These are phyloP conservation scores for Apodemus speciosus DNA, from an alignment of 2,113 vertebrate species.

Conservation along the genomic window DNA sequence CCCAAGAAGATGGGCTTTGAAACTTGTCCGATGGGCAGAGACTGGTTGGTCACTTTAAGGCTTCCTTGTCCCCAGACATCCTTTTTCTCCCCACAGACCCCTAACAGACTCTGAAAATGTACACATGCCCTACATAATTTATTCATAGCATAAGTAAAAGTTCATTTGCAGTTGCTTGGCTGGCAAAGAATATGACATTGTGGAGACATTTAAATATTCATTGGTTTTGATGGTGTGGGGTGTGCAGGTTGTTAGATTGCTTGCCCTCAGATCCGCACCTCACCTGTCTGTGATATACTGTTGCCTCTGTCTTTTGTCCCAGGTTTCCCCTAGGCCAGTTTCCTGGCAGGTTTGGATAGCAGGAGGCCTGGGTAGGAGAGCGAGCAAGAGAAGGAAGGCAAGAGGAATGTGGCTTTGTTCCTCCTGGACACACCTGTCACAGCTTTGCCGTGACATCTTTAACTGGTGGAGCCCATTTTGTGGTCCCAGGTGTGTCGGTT, in stretches of 20 bases:
- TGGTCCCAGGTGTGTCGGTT: fast-evolving
- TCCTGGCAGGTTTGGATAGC: not conserved
- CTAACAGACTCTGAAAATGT: constrained; percentile 43
- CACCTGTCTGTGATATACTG: too few relatives aligned
- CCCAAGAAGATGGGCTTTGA: not conserved
- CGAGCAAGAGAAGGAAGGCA: not conserved
- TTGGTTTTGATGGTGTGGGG: constrained; percentile 39
- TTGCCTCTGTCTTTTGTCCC: not conserved
- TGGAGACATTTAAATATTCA: constrained; percentile 71
- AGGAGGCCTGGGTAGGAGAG: not conserved
- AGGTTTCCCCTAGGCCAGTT: too few relatives aligned
- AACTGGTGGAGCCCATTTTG: not conserved
- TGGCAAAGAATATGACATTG: constrained; percentile 72
- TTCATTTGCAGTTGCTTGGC: constrained; percentile 65
- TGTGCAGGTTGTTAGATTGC: not conserved
- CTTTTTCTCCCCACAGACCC: too few relatives aligned
- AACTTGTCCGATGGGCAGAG: not conserved
- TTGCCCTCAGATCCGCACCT: not conserved
- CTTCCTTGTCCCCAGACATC: not conserved
- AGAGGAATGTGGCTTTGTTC: not conserved
- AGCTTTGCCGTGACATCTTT: not conserved
- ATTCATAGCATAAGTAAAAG: constrained; percentile 58
- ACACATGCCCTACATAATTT: constrained; percentile 66
- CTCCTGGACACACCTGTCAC: fast-evolving
- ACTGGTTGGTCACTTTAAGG: not conserved